Base-by-base conservation (phyloP, 2,797 vertebrate species). In the Spinus olivaceus region DNA sequence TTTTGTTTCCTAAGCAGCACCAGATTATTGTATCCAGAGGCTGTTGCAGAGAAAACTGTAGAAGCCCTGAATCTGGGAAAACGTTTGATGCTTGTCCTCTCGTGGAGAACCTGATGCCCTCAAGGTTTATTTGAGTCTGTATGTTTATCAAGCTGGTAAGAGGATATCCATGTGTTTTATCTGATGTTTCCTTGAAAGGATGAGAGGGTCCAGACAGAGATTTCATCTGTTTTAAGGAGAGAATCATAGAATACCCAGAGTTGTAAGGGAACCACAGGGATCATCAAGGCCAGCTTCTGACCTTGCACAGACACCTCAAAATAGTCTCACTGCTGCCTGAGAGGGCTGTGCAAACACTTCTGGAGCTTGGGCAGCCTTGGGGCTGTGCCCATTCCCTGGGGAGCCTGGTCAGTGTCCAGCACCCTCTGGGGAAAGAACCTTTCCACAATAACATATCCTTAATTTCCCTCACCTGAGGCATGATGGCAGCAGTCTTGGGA, bases 291-390 rank as follows among this genome's bases (percentile, higher is more conserved):
- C 57, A 57, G 21, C 37, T 22, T 33, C 42, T 49, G 27, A 4
- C 35, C 20, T 19, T 76, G 49, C 56, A 28, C 56, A 69, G 56
- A 37, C 56, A 10, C 8, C 6, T 49, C 50, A 22, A 4, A 30
- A 4, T 18, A 33, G n/a, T 33, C 37, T 46, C 56, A 50, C 24
- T 3, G 22, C 33, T 24, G 19, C 39, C 8, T 61, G 25, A 16
- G 3, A 39, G 13, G 0, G 1, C 4, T 46, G n/a, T 50, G 13
- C 57, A 63, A n/a, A 16, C 0, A 0, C 24, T 44, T 4, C n/a
- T 51, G n/a, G 61, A 74, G 33, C 22, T 35, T 5, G 7, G 77
- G 27, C 37, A 70, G 28, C 37, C 37, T 46, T 1, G 7, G 20
- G 3, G 64, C 71, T 0, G 4, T 56, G 24, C 0, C 23, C 57